Conservation (phyloP, 2,113 vertebrate species). For the Cettia cetti region DNA sequence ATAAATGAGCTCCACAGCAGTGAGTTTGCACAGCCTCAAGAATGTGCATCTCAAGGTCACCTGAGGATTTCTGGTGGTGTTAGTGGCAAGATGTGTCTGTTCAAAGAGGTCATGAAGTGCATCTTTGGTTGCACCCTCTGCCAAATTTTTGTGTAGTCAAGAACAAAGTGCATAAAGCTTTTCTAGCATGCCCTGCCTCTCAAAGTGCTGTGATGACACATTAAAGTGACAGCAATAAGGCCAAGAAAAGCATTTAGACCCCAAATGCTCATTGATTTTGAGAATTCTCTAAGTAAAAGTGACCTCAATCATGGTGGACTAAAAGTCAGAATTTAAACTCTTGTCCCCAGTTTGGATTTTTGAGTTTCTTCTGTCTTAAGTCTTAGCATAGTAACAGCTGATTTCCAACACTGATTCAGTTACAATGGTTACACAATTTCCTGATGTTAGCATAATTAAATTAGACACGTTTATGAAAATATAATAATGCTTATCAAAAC, state of each 20-base stretch:
- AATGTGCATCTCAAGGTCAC: not conserved
- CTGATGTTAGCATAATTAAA: not conserved
- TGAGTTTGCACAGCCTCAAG: not conserved
- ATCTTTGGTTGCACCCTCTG: not conserved
- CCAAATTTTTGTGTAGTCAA: not conserved
- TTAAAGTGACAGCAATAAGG: not conserved
- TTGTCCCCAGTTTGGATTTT: not conserved
- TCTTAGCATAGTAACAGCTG: not conserved
- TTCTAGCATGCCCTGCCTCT: not conserved
- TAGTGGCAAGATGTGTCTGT: not conserved
- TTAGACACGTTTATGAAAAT: not conserved
- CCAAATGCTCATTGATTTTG: not conserved
- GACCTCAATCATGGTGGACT: not conserved
- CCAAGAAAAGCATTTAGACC: not conserved
- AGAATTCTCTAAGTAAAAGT: not conserved
- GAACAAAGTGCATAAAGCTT: not conserved
- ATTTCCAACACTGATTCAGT: not conserved
- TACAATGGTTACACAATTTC: not conserved
- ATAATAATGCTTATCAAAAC: not conserved
- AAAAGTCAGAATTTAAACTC: not conserved
- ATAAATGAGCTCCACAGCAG: not conserved
- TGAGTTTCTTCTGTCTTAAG: not conserved
- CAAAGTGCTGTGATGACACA: rapidly evolving
- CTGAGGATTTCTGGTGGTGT: not conserved
- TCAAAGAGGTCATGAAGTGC: not conserved